Conservation (phyloP, 2,888 invertebrate species). For the Amblyteles armatorius region DNA sequence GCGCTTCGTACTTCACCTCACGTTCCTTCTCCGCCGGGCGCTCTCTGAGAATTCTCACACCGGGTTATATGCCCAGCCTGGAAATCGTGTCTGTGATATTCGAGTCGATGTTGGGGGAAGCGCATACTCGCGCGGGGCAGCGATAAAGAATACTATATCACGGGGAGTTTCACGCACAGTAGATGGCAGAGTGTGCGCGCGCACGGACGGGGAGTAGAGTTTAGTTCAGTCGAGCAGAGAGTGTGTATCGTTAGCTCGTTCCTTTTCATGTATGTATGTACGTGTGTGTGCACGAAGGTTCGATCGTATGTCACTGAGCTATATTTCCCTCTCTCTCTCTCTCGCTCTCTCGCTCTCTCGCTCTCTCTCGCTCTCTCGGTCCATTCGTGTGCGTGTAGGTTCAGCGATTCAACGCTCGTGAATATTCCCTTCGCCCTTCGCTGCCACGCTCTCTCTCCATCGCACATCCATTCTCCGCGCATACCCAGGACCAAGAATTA, state of each 20-base stretch:
- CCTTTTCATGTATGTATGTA: background rate
- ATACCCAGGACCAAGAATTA: slow-evolving; percentile 65
- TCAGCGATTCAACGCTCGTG: slow-evolving; percentile 37
- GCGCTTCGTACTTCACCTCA: slow-evolving; percentile 40
- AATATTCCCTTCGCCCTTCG: slow-evolving; percentile 20
- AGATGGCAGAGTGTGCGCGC: background rate
- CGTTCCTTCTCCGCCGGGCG: slow-evolving; percentile 50
- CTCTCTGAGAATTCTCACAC: slow-evolving; percentile 64
- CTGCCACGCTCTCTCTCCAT: background rate
- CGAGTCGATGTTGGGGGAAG: slow-evolving; percentile 28
- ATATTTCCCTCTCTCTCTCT: background rate
- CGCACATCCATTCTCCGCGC: slow-evolving; percentile 3
- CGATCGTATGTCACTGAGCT: slow-evolving; percentile 1
- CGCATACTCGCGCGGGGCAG: slow-evolving; percentile 6
- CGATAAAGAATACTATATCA: slow-evolving; percentile 48
- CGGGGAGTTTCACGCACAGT: slow-evolving; percentile 7
- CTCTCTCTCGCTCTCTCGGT: background rate
- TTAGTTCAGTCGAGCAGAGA: slow-evolving; percentile 17
- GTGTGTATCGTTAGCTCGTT: slow-evolving; percentile 28
- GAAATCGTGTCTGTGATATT: slow-evolving; percentile 58
- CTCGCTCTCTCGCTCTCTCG: background rate
- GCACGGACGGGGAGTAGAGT: background rate
- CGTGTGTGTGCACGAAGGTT: background rate
- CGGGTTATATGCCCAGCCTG: slow-evolving; percentile 58
- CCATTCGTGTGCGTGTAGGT: slow-evolving; percentile 41